These are phyloP conservation scores for Zaprionus nigranus DNA, from an alignment of 1,140 invertebrate genomes.

Conservation along the genomic window DNA sequence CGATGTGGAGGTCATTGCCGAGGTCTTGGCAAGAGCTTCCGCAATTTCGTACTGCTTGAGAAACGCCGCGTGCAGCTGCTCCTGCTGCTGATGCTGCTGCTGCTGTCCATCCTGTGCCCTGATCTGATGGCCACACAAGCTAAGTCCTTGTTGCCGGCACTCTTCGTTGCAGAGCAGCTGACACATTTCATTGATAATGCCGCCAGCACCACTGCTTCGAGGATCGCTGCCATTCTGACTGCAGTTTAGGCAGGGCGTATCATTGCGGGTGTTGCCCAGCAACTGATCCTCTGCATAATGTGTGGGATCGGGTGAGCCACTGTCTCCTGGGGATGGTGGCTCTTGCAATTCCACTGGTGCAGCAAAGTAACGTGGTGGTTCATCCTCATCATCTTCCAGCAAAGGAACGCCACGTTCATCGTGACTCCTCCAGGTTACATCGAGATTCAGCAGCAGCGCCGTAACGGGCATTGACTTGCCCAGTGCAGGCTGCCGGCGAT, in stretches of 20 bases:
- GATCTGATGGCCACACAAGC: constrained; percentile 55
- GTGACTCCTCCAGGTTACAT: constrained; percentile 32
- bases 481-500: constrained; percentile 72
- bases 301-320: constrained; percentile 19
- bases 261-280: constrained; percentile 31
- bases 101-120: constrained; percentile 20
- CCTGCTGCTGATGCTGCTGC: constrained; percentile 33
- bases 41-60: constrained; percentile 86
- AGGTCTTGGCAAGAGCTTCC: constrained; percentile 86
- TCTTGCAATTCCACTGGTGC: constrained; percentile 45
- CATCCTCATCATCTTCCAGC: constrained; percentile 44
- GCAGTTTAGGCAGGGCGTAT: constrained; percentile 67
- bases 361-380: constrained; percentile 68
- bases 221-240: constrained; percentile 32
- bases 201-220: constrained; percentile 19
- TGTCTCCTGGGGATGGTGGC: constrained; percentile 53
- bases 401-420: constrained; percentile 18
- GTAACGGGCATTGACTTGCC: constrained; percentile 83
- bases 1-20: constrained; percentile 86
- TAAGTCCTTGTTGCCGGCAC: constrained; percentile 64
- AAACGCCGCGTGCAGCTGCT: constrained; percentile 80
- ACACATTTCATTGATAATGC: constrained; percentile 78
- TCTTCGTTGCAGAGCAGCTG: constrained; percentile 67
- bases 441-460: constrained; percentile 66
- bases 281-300: constrained; percentile 34